Evolutionary conservation across 2,797 vertebrate species (phyloP).

Genomic region (Margarornis squamiger): DNA sequence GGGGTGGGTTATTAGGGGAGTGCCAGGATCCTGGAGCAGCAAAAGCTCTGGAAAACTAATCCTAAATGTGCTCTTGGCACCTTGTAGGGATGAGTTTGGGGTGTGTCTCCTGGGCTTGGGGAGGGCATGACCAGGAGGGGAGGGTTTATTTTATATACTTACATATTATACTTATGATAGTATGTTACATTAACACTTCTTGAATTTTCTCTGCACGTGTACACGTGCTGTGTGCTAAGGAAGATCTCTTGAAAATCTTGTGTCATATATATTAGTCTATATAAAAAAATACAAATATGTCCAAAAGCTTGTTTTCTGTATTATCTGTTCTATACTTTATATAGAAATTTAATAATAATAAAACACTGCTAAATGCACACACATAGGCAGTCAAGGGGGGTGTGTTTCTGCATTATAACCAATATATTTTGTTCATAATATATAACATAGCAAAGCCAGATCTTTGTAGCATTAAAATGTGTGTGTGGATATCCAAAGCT

Average conservation of each 20-base stretch:
- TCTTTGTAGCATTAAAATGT: neutral
- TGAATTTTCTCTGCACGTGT: neutral
- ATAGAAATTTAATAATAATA: neutral
- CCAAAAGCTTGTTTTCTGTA: neutral
- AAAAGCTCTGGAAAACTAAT: neutral
- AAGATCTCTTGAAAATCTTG: neutral
- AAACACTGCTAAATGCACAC: neutral
- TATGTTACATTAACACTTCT: neutral
- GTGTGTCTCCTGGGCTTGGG: neutral
- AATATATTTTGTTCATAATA: neutral
- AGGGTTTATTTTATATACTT: neutral
- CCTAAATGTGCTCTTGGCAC: neutral
- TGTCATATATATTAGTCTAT: neutral
- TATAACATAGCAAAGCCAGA: neutral
- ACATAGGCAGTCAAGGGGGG: neutral
- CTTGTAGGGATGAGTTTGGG: neutral
- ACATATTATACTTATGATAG: neutral
- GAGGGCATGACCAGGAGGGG: neutral
- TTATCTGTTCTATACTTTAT: neutral
- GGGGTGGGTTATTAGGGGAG: neutral
- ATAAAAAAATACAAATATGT: neutral
- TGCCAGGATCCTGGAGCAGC: accelerated
- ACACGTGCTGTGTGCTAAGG: neutral
- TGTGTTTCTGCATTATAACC: neutral
- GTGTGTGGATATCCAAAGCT: neutral